Evolutionary conservation across 2,888 invertebrate genomes (phyloP), one percentile per base, ranked within the genome.

Genomic region (Ommatoiulus sabulosus): DNA sequence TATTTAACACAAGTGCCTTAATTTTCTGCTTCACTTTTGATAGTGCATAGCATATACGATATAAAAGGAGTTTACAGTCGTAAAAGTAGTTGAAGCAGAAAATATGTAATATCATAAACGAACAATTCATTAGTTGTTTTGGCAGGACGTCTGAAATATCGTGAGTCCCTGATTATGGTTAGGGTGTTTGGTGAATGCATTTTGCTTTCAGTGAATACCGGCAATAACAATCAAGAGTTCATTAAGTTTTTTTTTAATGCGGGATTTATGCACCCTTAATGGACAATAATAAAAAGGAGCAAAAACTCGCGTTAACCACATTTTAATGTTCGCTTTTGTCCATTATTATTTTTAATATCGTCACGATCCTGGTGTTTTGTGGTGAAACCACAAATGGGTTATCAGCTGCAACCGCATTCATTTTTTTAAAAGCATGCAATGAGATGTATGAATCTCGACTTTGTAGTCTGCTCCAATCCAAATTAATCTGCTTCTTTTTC

Each of bases 381-480:
- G 80, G 80, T 80, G 35, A 80, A 80, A 80, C 80, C 80, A 35
- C 80, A 80, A 80, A 35, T 35, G 35, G 80, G 20, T 72, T 35
- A 80, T 35, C 35, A 80, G 80, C 80, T 80, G 35, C 80, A 80
- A 80, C 80, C 80, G 80, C 80, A 80, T 80, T 80, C 24, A 80
- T 80, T 80, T 80, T 80, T 80, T 80, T 80, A 35, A 12, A 35
- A n/a, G n/a, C n/a, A n/a, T n/a, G 4, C 35, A 80, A n/a, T n/a
- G n/a, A n/a, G n/a, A 52, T 52, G 52, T 15, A 52, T 52, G 52
- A 3, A 80, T 80, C 35, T 72, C 24, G 72, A 80, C 24, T 80
- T 80, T 80, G 24, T 12, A 80, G 12, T 10, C 80, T 24, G 35
- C 35, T 80, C 10, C 80, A 80, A 20, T 35, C 80, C 80, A 80